Base-by-base conservation (phyloP, 2,888 invertebrate genomes). In the Leptinotarsa tumamoca region DNA sequence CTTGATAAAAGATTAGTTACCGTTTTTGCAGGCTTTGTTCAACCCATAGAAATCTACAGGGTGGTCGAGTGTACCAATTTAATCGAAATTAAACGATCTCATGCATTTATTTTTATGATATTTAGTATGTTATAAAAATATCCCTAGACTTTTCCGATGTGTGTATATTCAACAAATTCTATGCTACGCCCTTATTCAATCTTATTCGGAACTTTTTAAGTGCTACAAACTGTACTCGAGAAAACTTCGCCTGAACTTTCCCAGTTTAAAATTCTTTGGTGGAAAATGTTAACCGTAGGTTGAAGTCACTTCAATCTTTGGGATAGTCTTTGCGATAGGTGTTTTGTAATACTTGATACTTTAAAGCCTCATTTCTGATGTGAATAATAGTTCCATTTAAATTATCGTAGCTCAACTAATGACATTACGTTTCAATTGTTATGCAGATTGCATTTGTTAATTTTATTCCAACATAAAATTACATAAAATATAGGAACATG, bases 271-370 rank as follows among this genome's bases (percentile, higher is more conserved):
- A 63, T 63, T 63, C 43, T 33, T 63, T 33, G 3, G 63, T n/a
- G 18, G 13, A 63, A 43, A 13, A 43, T n/a, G 33, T 43, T 43
- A 43, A 63, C 63, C n/a, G 5, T 33, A 43, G n/a, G 43, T n/a
- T 63, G 63, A 18, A 63, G 63, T 43, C 43, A 63, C 63, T 63
- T 63, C 63, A 63, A 43, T 63, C n/a, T 63, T 33, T 33, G 17
- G 18, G n/a, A 43, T n/a, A n/a, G 63, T 43, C n/a, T 63, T 63
- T 4, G 18, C n/a, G 43, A 63, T 63, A 15, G 43, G n/a, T 63
- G 17, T 63, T 63, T 43, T 63, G 7, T 63, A 10, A 63, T 33
- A 63, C 43, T 63, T 43, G 33, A 43, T 63, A 63, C 23, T 58
- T 17, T 4, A 23, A 58, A 58, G 58, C 15, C 4, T 15, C 4